phyloP scores from a whole-genome alignment of 2,113 vertebrate species.

The Sciurus niger region DNA sequence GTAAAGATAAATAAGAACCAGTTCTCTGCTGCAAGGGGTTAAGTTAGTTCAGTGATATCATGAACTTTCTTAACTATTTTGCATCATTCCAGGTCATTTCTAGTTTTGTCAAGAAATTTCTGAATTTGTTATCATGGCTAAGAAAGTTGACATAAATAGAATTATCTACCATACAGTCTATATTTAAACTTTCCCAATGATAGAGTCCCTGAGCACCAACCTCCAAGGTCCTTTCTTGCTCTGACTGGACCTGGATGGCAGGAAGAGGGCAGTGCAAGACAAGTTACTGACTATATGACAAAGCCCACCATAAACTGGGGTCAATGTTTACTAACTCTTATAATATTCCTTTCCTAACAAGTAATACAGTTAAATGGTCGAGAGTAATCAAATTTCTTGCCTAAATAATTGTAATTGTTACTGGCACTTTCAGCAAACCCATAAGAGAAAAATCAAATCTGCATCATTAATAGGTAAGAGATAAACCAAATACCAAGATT shows the following conservation, averaged over 20 bases:
- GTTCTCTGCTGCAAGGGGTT: neutral
- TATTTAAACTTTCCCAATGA: neutral
- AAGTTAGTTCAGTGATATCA: neutral
- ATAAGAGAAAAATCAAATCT: constrained; percentile 14
- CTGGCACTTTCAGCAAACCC: neutral
- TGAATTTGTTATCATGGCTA: neutral
- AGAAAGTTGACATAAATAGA: neutral
- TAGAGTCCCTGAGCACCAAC: neutral
- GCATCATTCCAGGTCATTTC: neutral
- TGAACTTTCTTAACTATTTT: neutral
- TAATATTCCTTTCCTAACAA: neutral
- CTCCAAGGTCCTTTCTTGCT: neutral
- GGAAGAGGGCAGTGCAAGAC: constrained; percentile 51
- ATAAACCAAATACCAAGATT: constrained; percentile 2
- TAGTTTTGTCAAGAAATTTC: neutral
- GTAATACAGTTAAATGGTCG: neutral
- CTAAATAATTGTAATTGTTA: neutral
- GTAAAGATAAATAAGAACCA: neutral
- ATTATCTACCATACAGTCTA: neutral
- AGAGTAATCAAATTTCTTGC: neutral
- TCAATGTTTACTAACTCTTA: neutral
- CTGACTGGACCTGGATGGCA: neutral
- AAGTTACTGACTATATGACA: neutral
- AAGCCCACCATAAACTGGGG: neutral
- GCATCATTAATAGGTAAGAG: neutral